Evolutionary conservation across 2,888 invertebrate species (phyloP), one percentile per base, ranked within the genome.

Genomic region (Orchesella flavescens): DNA sequence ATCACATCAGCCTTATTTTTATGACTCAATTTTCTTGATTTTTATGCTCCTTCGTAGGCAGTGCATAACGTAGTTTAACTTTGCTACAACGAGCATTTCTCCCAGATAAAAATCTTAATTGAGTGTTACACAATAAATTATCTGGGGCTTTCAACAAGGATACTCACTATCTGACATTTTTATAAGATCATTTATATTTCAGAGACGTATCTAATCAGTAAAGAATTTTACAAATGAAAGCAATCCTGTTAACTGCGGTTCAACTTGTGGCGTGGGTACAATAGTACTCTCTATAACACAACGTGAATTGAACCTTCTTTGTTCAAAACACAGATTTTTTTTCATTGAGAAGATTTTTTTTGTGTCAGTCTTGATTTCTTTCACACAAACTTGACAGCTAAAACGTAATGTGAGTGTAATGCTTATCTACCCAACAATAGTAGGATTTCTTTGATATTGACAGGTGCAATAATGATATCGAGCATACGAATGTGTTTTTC

Each of bases 121-220:
- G 84, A 85, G 83, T 74, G 86, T 84, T 86, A 71, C 79, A 76
- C 83, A 86, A 86, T 87, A 87, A 87, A 87, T 87, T 86, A 87
- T 85, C 43, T 53, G 44, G 65, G 57, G 66, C 80, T 80, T 80
- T 80, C 73, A 80, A 74, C 80, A 57, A 72, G 72, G 17, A 74
- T 68, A 23, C 34, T 68, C 68, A 66, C 66, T 44, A 57, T 46
- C 80, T 80, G 80, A 80, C 80, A 74, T 63, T 80, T 80, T 80
- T 80, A 80, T 80, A 80, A 55, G 46, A 43, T 66, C 80, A 80
- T 80, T 80, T 80, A 80, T 80, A 80, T 80, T 74, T 46, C 66
- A 72, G 24, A 24, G 80, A 74, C 80, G 80, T 80, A 80, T 80
- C 80, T 80, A 80, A 80, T 80, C 80, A 80, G 80, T 68, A 74